Evolutionary conservation across 2,113 vertebrate genomes (phyloP).

Genomic region (Centrocercus urophasianus): DNA sequence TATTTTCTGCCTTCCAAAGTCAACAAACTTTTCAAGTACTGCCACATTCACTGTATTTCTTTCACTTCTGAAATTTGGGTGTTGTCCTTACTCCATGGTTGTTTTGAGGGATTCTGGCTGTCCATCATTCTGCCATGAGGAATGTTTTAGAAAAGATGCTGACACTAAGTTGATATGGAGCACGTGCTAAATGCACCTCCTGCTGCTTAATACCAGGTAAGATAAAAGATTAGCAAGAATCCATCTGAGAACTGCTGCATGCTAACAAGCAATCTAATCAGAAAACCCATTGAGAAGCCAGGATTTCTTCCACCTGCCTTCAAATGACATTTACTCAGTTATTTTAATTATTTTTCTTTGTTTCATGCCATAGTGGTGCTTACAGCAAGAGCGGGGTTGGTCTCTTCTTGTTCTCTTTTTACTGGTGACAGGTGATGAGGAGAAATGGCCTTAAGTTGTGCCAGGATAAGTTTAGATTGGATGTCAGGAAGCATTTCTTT

Average conservation of each 20-base stretch:
- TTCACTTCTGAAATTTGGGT: neutral
- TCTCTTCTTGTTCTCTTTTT: too few relatives aligned
- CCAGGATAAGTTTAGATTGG: too few relatives aligned
- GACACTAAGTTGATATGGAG: neutral
- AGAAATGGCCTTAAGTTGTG: too few relatives aligned
- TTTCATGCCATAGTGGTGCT: neutral
- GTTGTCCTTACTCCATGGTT: neutral
- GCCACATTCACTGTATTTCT: neutral
- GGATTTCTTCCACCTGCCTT: neutral
- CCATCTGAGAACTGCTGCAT: neutral
- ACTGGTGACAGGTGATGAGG: too few relatives aligned
- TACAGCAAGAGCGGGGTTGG: too few relatives aligned
- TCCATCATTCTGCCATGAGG: neutral
- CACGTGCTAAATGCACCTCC: neutral
- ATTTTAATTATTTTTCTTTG: neutral
- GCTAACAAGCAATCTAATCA: neutral
- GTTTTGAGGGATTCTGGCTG: neutral
- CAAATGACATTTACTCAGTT: neutral
- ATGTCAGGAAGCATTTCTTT: too few relatives aligned
- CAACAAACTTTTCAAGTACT: neutral
- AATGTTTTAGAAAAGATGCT: neutral
- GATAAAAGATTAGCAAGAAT: neutral
- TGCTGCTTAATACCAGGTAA: neutral
- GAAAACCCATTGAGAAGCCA: neutral
- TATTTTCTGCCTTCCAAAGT: slow-evolving; percentile 8